Evolutionary conservation across 2,888 invertebrate genomes (phyloP), one percentile per base, ranked within the genome.

Genomic region (Agriotes lineatus): DNA sequence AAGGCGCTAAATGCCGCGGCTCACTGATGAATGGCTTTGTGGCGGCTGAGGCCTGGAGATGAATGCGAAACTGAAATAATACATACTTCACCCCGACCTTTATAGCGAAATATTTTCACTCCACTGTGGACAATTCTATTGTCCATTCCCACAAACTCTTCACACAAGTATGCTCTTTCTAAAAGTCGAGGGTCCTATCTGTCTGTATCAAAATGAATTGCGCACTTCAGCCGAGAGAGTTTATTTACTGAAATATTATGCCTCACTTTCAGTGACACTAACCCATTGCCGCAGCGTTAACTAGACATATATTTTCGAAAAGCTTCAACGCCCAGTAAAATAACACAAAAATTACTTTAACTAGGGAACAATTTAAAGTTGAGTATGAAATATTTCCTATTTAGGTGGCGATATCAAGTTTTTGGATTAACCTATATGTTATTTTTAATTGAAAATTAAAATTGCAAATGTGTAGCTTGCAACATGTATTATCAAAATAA

Each of bases 11-110:
- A 58, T 57, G 20, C 65, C 48, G 5, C 42, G 18, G 45, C 25
- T 60, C 35, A 35, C 54, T 65, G 60, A 66, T 60, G 60, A 66
- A 66, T 66, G 59, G 45, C 16, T 60, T 42, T 54, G 44, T 60
- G 39, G 58, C 50, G 50, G 37, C 30, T 18, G 39, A 48, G 42
- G 45, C 37, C 37, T 18, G 16, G 48, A 65, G 57, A 65, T 58
- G 39, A 58, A 58, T 50, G 50, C 33, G 65, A 58, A 57, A 50
- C 50, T 58, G 45, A 65, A 65, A 58, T 65, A 65, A 65, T 48
- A 52, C 64, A 19, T 19, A 54, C 30, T 57, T 45, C 64, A 64
- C 64, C 44, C 14, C 42, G 44, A 58, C 58, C 58, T 18, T 58
- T 58, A 44, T 58, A 42, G 10, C 58, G 30, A 44, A 44, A 58